phyloP scores from a whole-genome alignment of 2,797 vertebrate genomes.

The Geotria australis region DNA sequence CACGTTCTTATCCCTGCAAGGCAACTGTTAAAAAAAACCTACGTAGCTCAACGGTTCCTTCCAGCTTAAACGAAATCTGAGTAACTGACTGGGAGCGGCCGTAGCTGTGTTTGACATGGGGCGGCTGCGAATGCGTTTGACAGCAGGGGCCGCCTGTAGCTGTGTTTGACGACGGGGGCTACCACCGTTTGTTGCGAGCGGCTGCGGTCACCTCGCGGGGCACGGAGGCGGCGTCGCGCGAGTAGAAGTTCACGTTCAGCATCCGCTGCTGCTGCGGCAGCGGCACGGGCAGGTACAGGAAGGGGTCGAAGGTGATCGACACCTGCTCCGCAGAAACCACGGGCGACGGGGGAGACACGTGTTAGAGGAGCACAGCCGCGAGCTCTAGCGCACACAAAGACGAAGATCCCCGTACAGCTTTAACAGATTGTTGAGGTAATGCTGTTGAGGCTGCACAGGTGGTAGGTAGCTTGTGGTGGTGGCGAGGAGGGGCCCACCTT shows the following conservation, averaged over 20 bases:
- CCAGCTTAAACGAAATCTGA: too few relatives aligned
- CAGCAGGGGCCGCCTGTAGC: neutral
- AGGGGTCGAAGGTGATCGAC: conserved; percentile 93
- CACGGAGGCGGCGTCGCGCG: conserved; percentile 84
- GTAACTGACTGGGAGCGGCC: too few relatives aligned
- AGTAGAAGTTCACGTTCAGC: conserved; percentile 69
- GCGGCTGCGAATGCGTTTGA: neutral
- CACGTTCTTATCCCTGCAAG: too few relatives aligned
- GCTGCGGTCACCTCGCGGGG: conserved; percentile 49
- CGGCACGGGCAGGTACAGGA: conserved; percentile 81
- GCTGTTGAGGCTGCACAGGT: too few relatives aligned
- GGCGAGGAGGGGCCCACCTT: conserved; percentile 28
- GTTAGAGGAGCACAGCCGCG: neutral
- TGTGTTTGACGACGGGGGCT: neutral
- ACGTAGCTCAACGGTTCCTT: too few relatives aligned
- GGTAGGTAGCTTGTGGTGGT: too few relatives aligned
- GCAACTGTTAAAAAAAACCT: too few relatives aligned
- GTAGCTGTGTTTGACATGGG: too few relatives aligned
- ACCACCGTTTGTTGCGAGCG: neutral
- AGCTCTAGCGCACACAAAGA: too few relatives aligned
- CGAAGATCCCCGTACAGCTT: too few relatives aligned
- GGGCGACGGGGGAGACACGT: neutral
- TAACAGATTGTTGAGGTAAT: too few relatives aligned
- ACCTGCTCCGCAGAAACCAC: conserved; percentile 18
- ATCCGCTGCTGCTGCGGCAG: conserved; percentile 94